Evolutionary conservation across 1,140 invertebrate genomes (phyloP).

Genomic region (Atta colombica): DNA sequence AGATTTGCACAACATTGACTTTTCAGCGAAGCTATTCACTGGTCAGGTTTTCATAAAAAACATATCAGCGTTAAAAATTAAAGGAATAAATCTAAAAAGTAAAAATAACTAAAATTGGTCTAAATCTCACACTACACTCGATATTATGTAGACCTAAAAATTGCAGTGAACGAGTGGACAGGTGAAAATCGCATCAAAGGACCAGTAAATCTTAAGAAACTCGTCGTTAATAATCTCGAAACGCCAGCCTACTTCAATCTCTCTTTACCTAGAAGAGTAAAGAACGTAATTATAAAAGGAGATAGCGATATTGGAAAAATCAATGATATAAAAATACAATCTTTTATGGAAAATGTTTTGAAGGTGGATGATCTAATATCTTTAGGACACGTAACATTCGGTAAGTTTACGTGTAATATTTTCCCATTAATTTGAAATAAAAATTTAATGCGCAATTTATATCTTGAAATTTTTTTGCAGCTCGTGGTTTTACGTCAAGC

Average conservation of each 20-base stretch:
- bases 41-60: slow-evolving; percentile 59
- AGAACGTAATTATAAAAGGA: slow-evolving; percentile 66
- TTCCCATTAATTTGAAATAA: slow-evolving; percentile 6
- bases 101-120: slow-evolving; percentile 6
- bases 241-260: slow-evolving; percentile 55
- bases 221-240: slow-evolving; percentile 62
- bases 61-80: not conserved
- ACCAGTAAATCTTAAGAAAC: slow-evolving; percentile 53
- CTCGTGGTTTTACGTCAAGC: slow-evolving; percentile 47
- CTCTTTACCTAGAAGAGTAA: slow-evolving; percentile 59
- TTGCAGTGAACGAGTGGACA: slow-evolving; percentile 62
- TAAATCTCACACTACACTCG: not conserved
- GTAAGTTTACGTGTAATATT: slow-evolving; percentile 53
- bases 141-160: slow-evolving; percentile 61
- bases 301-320: slow-evolving; percentile 70
- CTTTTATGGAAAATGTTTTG: slow-evolving; percentile 72
- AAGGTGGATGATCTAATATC: slow-evolving; percentile 69
- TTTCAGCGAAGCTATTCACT: slow-evolving; percentile 59
- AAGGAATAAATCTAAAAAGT: slow-evolving; percentile 55
- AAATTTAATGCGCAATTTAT: slow-evolving; percentile 1
- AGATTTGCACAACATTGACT: slow-evolving; percentile 54
- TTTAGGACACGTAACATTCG: slow-evolving; percentile 74
- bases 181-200: slow-evolving; percentile 57
- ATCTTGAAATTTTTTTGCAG: slow-evolving; percentile 23
- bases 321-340: slow-evolving; percentile 71